Base-by-base conservation (phyloP, 1,140 invertebrate genomes). In the Meloidogyne exigua region DNA sequence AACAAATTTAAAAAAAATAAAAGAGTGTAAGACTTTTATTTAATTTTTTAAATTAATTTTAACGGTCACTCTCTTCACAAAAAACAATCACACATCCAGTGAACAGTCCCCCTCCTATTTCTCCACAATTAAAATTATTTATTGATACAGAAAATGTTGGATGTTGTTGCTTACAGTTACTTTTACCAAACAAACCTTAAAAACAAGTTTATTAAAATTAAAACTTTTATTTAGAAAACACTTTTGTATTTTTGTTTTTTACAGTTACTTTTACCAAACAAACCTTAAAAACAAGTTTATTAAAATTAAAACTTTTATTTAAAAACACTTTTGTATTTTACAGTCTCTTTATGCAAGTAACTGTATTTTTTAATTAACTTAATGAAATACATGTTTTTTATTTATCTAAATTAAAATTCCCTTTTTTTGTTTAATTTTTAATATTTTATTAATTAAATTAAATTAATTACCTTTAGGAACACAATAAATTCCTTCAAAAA, bases 81-180 rank as follows among this genome's bases (percentile, higher is more conserved):
- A 78, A 82, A n/a, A 83, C 75, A 69, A 82, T n/a, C 18, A 79
- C 78, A 75, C 80, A 82, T 25, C 80, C 81, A 42, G 65, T 68
- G 68, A 83, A 82, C 10, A 26, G 42, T 18, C 77, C 81, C 10
- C 76, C 44, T 13, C 81, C 63, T 18, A 81, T 74, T 49, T 80
- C 49, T 26, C 76, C 76, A 73, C 80, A 81, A 62, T 70, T 66
- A n/a, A 49, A 25, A 11, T 70, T 13, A 21, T 64, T 44, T 63
- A 81, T 64, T 25, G 57, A 26, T 3, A 75, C 21, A 39, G 82
- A 49, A 64, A 81, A 57, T 15, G 80, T 76, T 39, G 68, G 57
- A 23, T 80, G 2, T 7, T 39, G 36, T 4, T 9, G 44, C 28
- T 64, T 28, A 67, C 80, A 81, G 13, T 65, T 80, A 13, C 80